Evolutionary conservation across 2,888 invertebrate species (phyloP).

Genomic region (Ichneumon xanthorius): DNA sequence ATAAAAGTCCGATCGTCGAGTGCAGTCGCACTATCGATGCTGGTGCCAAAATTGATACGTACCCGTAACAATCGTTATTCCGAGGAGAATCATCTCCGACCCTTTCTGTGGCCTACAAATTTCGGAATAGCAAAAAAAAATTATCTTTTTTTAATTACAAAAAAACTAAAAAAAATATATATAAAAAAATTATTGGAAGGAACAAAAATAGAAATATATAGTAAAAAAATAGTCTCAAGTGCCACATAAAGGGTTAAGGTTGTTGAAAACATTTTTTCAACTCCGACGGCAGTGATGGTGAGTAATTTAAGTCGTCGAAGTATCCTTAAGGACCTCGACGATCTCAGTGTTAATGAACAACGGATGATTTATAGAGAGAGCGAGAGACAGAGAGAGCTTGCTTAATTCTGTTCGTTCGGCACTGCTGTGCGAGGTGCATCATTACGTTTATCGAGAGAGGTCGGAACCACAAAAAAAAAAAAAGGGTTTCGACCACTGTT

Average conservation of each 20-base stretch:
- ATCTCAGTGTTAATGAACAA: slow-evolving; percentile 24
- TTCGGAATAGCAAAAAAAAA: background rate
- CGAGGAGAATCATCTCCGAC: slow-evolving; percentile 29
- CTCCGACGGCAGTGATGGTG: slow-evolving; percentile 82
- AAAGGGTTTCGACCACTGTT: slow-evolving; percentile 59
- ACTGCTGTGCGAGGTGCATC: slow-evolving; percentile 73
- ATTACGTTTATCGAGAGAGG: slow-evolving; percentile 50
- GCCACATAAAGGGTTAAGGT: slow-evolving; percentile 50
- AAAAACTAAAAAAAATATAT: background rate
- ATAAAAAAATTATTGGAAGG: background rate
- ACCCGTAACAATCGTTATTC: slow-evolving; percentile 29
- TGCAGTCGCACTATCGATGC: slow-evolving; percentile 61
- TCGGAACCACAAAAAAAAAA: slow-evolving; percentile 52
- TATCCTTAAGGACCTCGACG: slow-evolving; percentile 53
- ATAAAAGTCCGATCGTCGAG: slow-evolving; percentile 65
- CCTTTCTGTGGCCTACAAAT: slow-evolving; percentile 30
- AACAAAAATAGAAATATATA: background rate
- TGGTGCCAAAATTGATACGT: slow-evolving; percentile 30
- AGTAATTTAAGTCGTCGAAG: slow-evolving; percentile 44
- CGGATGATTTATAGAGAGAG: slow-evolving; percentile 44
- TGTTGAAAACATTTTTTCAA: slow-evolving; percentile 82
- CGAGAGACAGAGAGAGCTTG: slow-evolving; percentile 51
- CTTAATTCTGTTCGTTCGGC: slow-evolving; percentile 72
- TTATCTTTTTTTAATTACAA: slow-evolving; percentile 4
- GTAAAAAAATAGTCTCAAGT: background rate